A percentile compares a stretch with the other conserved stretches of the same genome.
Evolutionary conservation across 2,113 vertebrate species (phyloP).

Genomic region (Heteronetta atricapilla): DNA sequence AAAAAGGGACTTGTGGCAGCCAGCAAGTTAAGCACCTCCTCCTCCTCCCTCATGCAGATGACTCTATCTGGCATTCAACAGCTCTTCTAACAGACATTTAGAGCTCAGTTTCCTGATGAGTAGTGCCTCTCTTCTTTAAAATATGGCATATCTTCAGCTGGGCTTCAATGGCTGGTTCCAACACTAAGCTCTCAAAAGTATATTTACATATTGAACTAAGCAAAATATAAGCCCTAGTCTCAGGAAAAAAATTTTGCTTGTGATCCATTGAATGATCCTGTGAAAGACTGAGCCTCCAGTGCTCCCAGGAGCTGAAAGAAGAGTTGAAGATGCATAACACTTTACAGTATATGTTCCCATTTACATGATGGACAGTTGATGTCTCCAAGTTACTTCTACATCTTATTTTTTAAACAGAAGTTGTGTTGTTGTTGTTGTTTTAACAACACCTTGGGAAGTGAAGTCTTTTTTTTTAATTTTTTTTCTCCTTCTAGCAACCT

Average conservation of each 20-base stretch:
- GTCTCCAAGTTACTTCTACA: neutral
- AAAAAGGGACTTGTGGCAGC: neutral
- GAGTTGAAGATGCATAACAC: neutral
- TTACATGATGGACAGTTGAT: neutral
- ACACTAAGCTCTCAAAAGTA: neutral
- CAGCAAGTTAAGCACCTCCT: neutral
- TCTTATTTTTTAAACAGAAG: slow-evolving; percentile 37
- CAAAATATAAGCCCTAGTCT: neutral
- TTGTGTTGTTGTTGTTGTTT: neutral
- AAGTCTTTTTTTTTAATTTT: slow-evolving; percentile 10
- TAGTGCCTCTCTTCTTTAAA: neutral
- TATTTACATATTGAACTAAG: slow-evolving; percentile 14
- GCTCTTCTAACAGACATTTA: neutral
- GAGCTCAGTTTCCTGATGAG: neutral
- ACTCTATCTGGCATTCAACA: neutral
- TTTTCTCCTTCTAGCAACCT: neutral
- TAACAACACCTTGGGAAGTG: slow-evolving; percentile 45
- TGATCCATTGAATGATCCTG: neutral
- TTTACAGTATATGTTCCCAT: neutral
- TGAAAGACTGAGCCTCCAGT: neutral
- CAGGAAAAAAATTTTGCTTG: neutral
- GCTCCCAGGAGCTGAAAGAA: neutral
- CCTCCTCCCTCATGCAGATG: neutral
- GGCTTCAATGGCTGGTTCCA: neutral
- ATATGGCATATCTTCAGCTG: neutral